Conservation (phyloP, 1,140 invertebrate species). For the Penaeus vannamei region DNA sequence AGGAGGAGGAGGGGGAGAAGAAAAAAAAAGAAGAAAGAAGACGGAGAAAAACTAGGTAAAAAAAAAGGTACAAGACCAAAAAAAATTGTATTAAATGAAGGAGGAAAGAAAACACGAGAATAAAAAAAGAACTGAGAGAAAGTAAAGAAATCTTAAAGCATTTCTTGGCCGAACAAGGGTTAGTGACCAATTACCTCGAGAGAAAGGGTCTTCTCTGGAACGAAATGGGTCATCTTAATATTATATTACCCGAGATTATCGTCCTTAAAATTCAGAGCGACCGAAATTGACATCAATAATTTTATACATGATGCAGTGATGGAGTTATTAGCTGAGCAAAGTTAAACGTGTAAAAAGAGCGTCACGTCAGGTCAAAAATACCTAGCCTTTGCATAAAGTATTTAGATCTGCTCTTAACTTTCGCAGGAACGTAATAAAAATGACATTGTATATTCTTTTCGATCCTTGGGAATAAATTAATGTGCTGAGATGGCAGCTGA, state of each 20-base stretch:
- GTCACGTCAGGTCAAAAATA: background rate
- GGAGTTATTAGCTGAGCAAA: slow-evolving; percentile 52
- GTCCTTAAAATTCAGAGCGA: slow-evolving; percentile 12
- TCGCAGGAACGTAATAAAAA: background rate
- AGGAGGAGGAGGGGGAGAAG: too few species aligned
- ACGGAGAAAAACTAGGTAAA: too few species aligned
- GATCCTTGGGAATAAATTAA: too few species aligned
- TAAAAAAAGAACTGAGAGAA: too few species aligned
- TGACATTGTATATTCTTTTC: too few species aligned
- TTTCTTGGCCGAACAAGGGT: background rate
- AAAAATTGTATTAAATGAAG: too few species aligned
- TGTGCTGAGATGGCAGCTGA: too few species aligned
- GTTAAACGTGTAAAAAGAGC: slow-evolving; percentile 6
- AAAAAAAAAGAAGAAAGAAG: too few species aligned
- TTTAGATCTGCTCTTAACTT: slow-evolving; percentile 53
- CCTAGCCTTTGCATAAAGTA: slow-evolving; percentile 39
- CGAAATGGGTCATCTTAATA: slow-evolving; percentile 57
- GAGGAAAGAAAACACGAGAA: too few species aligned
- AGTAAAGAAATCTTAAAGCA: too few species aligned
- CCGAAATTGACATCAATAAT: slow-evolving; percentile 57
- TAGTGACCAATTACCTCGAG: slow-evolving; percentile 46
- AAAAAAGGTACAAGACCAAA: too few species aligned
- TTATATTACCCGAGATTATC: slow-evolving; percentile 59
- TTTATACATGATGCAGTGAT: slow-evolving; percentile 58
- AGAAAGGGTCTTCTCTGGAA: slow-evolving; percentile 29